Evolutionary conservation across 2,797 vertebrate species (phyloP), one percentile per base, ranked within the genome.

Genomic region (Telmatherina bonti): DNA sequence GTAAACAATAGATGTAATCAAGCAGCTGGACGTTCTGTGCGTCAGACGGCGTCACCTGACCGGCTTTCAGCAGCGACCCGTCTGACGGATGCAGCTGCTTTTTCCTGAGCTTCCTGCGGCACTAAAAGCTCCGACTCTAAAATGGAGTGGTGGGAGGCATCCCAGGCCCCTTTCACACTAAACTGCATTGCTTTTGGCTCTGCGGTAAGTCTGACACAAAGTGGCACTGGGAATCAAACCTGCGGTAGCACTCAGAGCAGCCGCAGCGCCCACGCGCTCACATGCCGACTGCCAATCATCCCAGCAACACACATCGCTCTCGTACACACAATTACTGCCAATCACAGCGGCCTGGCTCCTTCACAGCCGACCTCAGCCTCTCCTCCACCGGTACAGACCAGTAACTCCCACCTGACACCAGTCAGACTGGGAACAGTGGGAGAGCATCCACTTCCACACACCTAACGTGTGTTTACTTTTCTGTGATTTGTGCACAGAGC

Each of bases 131-230:
- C 47, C 13, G 69, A 51, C n/a, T 85, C 78, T n/a, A 81, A 85
- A 87, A 78, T 81, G 86, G 56, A 86, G 66, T 67, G 66, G 84
- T 73, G 66, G 77, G 84, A 84, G 87, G 90, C 38, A 66, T 89
- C 81, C 74, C 70, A 70, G 69, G 71, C 38, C 62, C 52, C 38
- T 81, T 78, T 67, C 38, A 22, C 76, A 85, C 83, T 84, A 82
- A 85, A 81, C 78, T 78, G 62, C 26, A 72, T 81, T 62, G 84
- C 85, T 85, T 85, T 85, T 66, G 71, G 81, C 89, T 72, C 90
- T 43, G 86, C 24, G 85, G 87, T 79, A 79, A 74, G 83, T 80
- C 87, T 91, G 89, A 89, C 90, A 90, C 81, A 90, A 89, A 89
- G 85, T 88, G 86, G 85, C 43, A 66, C 83, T 11, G 55, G 82